Base-by-base conservation (phyloP, 2,113 vertebrate genomes). In the Leucosticte australis region DNA sequence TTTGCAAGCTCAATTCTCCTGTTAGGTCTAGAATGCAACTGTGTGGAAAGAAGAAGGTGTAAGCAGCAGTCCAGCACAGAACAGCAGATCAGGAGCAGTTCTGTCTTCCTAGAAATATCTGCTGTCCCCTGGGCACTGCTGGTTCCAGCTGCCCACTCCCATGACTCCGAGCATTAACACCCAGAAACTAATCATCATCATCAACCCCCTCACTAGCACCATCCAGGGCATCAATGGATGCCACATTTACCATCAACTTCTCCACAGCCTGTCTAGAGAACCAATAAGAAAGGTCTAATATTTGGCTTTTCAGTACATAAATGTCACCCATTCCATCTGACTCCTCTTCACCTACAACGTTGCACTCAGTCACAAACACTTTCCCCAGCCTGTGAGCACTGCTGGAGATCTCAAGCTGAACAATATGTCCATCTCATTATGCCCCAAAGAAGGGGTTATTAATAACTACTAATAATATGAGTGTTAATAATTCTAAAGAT, bases 161-260 rank as follows among this genome's bases (percentile, higher is more conserved):
- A n/a, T 44, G 13, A 13, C n/a, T 70, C n/a, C 0, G 0, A 52
- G 80, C 24, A 24, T 22, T 42, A 76, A 15, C 52, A 50, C 5
- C 69, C 62, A 52, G 4, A n/a, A 44, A 24, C 23, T 1, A 3
- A 1, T 10, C 26, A 31, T 33, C 73, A n/a, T 2, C n/a, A 53
- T 9, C 23, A 14, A 9, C 19, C 17, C 79, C 31, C 52, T 76
- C 47, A 15, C 30, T 5, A 39, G 70, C 67, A 37, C 68, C 52
- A 4, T 4, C 4, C 50, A 57, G 30, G 55, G 23, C 49, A 68
- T 12, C 23, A 49, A 4, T 2, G 19, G 31, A 18, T 37, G 20
- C 52, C 55, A 42, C 5, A 27, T 10, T 56, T 47, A 41, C 23
- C 59, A 42, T 8, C 50, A 50, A 0, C 18, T 20, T 52, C 57